phyloP scores from a whole-genome alignment of 2,797 vertebrate species.

The Myioborus miniatus region DNA sequence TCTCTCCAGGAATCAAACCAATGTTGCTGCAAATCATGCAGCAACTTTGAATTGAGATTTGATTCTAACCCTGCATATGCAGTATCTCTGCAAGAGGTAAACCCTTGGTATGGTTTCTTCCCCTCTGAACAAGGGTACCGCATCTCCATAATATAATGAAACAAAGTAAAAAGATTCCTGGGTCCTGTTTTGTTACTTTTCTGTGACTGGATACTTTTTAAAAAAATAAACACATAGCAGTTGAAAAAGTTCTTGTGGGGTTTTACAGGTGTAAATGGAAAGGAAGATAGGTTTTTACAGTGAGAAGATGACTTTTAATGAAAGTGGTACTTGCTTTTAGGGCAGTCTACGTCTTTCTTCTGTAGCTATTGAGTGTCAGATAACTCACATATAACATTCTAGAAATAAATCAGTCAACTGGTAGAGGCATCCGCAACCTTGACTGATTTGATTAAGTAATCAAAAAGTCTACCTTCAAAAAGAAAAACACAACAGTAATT shows the following conservation, averaged over 20 bases:
- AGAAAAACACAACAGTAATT: background rate
- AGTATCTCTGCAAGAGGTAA: background rate
- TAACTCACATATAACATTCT: background rate
- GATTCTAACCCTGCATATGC: background rate
- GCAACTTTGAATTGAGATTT: background rate
- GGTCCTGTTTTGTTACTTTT: background rate
- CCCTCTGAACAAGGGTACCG: background rate
- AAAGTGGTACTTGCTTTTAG: background rate
- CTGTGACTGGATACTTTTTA: background rate
- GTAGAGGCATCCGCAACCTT: background rate
- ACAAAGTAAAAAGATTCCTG: background rate
- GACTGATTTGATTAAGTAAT: background rate
- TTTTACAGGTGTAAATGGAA: background rate
- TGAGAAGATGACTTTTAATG: background rate
- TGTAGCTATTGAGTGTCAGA: background rate
- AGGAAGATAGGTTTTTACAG: background rate
- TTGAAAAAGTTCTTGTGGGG: background rate
- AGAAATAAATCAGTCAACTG: background rate
- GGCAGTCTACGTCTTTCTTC: background rate
- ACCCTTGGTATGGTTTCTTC: background rate
- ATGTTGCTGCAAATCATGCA: background rate
- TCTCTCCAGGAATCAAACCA: background rate
- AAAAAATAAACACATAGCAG: background rate
- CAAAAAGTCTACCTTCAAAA: background rate
- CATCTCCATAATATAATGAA: background rate